Evolutionary conservation across 1,140 invertebrate genomes (phyloP), one percentile per base, ranked within the genome.

Genomic region (Drosophila albomicans): DNA sequence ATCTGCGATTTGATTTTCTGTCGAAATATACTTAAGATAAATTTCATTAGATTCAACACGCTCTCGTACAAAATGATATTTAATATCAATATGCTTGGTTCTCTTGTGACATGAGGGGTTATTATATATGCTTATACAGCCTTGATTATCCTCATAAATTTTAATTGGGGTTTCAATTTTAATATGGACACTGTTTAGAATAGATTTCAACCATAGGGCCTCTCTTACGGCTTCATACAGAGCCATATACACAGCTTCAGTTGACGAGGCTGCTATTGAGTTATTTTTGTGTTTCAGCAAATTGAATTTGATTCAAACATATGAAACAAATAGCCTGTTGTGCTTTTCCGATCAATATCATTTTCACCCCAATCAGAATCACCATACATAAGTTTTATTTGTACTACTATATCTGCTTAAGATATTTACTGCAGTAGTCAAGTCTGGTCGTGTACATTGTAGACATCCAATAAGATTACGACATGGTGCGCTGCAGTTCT

Each of bases 251-350:
- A 3, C 20, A 20, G 20, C 20, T 20, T 20, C 20, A 20, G 20
- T 20, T 20, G 20, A 20, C 0, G 20, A 20, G 20, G 20, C 20
- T 20, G 20, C 20, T 3, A 20, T 0, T 30, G 73, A 74, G 5
- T 54, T 70, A 63, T 92, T 54, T 89, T 91, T 11, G 78, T 92
- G 32, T 79, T 78, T 91, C 92, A 92, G 48, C 79, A 85, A 51
- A 92, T 78, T 48, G 80, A 43, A 69, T 66, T 72, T 28, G 62
- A 78, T 20, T 75, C 72, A 41, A 78, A 78, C n/a, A 75, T 69
- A 67, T 78, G 70, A 61, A 87, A 81, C 51, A 76, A 15, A 68
- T 69, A 79, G 16, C 74, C 77, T 11, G 72, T 43, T 25, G 38
- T 79, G 51, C 69, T 73, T 65, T 74, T 81, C 35, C 69, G 38